phyloP scores from a whole-genome alignment of 2,113 vertebrate species.

The Corythoichthys haematopterus region DNA sequence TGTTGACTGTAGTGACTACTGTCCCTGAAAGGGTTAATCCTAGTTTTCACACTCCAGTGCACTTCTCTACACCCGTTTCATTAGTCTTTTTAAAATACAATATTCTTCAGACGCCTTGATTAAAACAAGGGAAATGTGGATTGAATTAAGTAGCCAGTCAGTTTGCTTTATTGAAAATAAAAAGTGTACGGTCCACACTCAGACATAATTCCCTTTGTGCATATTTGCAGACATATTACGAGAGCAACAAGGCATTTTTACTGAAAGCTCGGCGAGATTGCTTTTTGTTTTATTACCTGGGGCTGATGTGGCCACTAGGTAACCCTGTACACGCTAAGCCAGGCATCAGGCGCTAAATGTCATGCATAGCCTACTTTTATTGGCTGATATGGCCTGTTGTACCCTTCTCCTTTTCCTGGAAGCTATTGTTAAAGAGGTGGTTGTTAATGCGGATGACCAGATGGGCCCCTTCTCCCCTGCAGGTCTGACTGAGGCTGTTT shows the following conservation, averaged over 20 bases:
- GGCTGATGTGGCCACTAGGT: conserved; percentile 48
- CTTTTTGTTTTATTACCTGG: conserved; percentile 68
- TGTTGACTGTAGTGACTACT: no score
- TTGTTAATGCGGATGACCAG: conserved; percentile 76
- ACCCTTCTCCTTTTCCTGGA: conserved; percentile 68
- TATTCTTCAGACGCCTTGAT: background rate
- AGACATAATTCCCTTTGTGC: conserved; percentile 34
- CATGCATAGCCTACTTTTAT: conserved; percentile 77
- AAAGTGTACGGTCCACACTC: conserved; percentile 20
- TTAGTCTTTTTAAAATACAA: conserved; percentile 9
- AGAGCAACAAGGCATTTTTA: conserved; percentile 42
- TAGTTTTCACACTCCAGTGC: no score
- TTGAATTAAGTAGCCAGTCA: conserved; percentile 8
- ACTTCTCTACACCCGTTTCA: background rate
- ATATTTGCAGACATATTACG: conserved; percentile 50
- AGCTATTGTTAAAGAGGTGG: conserved; percentile 73
- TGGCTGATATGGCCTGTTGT: conserved; percentile 69
- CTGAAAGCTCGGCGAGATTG: conserved; percentile 62
- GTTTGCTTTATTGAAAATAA: conserved; percentile 31
- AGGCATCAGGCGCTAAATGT: conserved; percentile 71
- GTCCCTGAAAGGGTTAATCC: no score
- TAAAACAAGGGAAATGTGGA: conserved; percentile 1
- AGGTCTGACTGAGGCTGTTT: conserved; percentile 72
- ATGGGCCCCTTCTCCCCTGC: conserved; percentile 70
- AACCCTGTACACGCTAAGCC: conserved; percentile 56